Base-by-base conservation (phyloP, 2,113 vertebrate species). In the Heptranchias perlo region DNA sequence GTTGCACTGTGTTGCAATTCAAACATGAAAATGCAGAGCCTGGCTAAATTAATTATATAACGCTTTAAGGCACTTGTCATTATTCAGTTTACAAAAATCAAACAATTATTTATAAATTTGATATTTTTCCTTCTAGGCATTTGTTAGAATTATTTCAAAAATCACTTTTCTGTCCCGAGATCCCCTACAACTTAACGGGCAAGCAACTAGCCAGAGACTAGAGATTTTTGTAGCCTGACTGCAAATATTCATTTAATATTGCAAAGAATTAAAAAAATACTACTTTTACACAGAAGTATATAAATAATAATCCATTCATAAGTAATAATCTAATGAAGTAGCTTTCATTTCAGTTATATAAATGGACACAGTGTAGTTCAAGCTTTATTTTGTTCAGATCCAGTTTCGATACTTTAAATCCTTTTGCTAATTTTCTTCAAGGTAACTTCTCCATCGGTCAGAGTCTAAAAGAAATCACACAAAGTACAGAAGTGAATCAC, bases 391-490 rank as follows among this genome's bases (percentile, higher is more conserved):
- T 52, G 8, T 95, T 95, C 44, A 49, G 23, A 49, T 94, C n/a
- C 61, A 47, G 39, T 52, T 69, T 39, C 39, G 28, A 13, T 16
- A 49, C 65, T 95, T 95, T 95, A 95, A 52, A 95, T 95, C 28
- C 44, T 95, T 95, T 95, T 95, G 64, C 94, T 35, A 95, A 95
- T 95, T 95, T 95, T 95, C 94, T 47, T 95, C 4, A 28, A 67
- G 13, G 94, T 52, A 49, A 31, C 49, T 73, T 73, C 44, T 67
- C 94, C 94, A 95, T 67, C 28, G 5, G 64, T 73, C 25, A 95
- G 21, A 31, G 94, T 95, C 94, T 95, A 35, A 67, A 95, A 73
- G 64, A 93, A 95, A 95, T 31, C 64, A 91, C 25, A 91, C 78
- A 49, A 95, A 67, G 47, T 16, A 95, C 64, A 95, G 65, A 64